Percentiles rank a stretch among this genome's conserved stretches.
Conservation (phyloP, 2,888 invertebrate species). For the Aleiodes testaceus region DNA sequence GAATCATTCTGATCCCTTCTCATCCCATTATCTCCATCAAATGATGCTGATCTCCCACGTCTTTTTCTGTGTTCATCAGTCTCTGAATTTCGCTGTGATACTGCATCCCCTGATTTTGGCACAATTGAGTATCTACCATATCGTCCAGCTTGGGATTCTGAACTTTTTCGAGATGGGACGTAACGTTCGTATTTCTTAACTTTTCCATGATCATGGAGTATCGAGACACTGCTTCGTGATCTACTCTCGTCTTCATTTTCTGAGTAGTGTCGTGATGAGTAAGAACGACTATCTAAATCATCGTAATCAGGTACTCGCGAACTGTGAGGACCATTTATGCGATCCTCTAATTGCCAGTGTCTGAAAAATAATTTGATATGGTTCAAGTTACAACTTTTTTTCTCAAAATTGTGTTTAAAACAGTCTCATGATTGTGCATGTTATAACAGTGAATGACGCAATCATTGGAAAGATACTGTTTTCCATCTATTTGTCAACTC, state of each 20-base stretch:
- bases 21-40: constrained; percentile 40
- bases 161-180: constrained; percentile 37
- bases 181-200: constrained; percentile 10
- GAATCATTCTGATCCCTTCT: constrained; percentile 38
- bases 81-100: constrained; percentile 37
- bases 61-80: constrained; percentile 43
- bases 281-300: constrained; percentile 53
- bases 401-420: neutral
- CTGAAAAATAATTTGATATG: constrained; percentile 39
- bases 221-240: constrained; percentile 38
- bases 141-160: constrained; percentile 32
- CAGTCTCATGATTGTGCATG: too few relatives aligned
- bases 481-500: too few relatives aligned
- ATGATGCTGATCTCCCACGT: constrained; percentile 49
- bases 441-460: too few relatives aligned
- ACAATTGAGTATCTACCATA: neutral
- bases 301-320: constrained; percentile 58
- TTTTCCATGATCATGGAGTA: constrained; percentile 52
- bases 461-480: too few relatives aligned
- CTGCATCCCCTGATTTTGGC: constrained; percentile 5
- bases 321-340: constrained; percentile 56
- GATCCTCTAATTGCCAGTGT: constrained; percentile 66
- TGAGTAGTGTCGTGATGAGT: constrained; percentile 52
- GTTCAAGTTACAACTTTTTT: neutral
- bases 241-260: constrained; percentile 47